These are phyloP conservation scores for Rotaria macrura DNA, from an alignment of 2,888 invertebrate species.

Conservation along the genomic window DNA sequence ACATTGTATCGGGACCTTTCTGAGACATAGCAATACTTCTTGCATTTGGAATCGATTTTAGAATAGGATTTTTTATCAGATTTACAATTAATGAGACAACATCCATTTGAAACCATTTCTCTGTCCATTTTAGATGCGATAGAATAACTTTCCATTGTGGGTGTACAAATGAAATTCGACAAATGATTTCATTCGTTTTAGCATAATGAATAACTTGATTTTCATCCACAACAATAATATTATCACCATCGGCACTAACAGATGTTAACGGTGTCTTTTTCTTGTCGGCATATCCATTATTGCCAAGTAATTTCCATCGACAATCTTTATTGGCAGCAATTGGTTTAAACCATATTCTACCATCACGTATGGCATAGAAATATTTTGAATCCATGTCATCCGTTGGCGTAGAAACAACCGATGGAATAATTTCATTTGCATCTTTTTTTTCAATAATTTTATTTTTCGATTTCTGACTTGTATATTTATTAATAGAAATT, in stretches of 20 bases:
- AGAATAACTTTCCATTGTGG: background rate
- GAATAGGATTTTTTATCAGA: background rate
- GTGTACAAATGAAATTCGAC: background rate
- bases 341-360: constrained; percentile 1
- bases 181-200: background rate
- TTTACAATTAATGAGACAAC: background rate
- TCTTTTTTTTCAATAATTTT: background rate
- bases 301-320: background rate
- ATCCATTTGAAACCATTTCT: constrained; percentile 13
- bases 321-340: background rate
- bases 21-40: background rate
- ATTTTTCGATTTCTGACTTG: background rate
- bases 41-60: background rate
- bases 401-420: background rate
- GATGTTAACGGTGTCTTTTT: background rate
- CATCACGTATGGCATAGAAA: background rate
- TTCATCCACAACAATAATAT: background rate
- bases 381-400: background rate
- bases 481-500: background rate
- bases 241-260: constrained; percentile 1
- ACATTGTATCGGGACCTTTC: constrained; percentile 2
- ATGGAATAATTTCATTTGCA: background rate
- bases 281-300: background rate
- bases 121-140: background rate
- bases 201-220: constrained; percentile 18